Evolutionary conservation across 1,140 invertebrate genomes (phyloP), one percentile per base, ranked within the genome.

Genomic region (Bilobella aurantiaca): DNA sequence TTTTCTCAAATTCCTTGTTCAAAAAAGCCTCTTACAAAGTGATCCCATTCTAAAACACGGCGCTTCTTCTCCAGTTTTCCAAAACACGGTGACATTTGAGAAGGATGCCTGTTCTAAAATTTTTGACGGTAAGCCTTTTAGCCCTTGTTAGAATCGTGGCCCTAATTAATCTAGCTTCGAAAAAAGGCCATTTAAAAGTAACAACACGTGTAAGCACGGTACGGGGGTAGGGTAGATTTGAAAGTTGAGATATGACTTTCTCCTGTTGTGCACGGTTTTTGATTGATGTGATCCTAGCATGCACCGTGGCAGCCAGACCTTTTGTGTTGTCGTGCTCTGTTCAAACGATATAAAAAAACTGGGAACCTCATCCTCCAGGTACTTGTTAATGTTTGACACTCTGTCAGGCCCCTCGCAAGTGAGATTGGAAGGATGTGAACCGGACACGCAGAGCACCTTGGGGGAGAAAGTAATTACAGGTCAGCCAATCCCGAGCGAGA

Each of bases 401-500:
- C 49, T 53, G 23, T 53, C 49, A 53, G 49, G 34, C 34, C 18
- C n/a, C n/a, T n/a, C n/a, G 34, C 8, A 23, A 53, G 23, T 53
- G 49, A 53, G 49, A 53, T 53, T 42, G 12, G 49, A 53, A 23
- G 49, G 49, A 53, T 53, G 49, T 53, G 49, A 53, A 53, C 23
- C 5, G 49, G 23, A 53, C 49, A 53, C 49, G 49, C 49, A 53
- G 8, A n/a, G n/a, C n/a, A n/a, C n/a, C n/a, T n/a, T n/a, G 8
- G 34, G 34, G 34, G 34, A 53, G 49, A 53, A 53, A 53, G 49
- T 53, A 53, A 53, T 53, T 53, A 53, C 12, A 53, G 49, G 49
- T 12, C 34, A 53, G 49, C 23, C 12, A 53, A 53, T 53, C 49
- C 23, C 14, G 49, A 53, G 5, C 23, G 3, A 53, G 49, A 23